Evolutionary conservation across 1,140 invertebrate genomes (phyloP), one percentile per base, ranked within the genome.

Genomic region (Prorops nasuta): DNA sequence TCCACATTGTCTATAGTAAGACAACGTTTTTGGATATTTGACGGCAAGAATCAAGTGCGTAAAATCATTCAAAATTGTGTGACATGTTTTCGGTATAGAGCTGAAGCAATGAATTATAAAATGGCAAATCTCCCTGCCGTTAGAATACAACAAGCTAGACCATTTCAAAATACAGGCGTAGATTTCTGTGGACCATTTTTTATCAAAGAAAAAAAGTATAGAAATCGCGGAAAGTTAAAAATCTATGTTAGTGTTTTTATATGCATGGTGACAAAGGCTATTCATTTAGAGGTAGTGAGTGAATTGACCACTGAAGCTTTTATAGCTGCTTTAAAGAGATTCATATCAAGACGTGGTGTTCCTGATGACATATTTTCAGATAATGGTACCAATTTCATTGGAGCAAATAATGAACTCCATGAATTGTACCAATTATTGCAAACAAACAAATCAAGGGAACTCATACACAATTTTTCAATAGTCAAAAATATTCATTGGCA

Each of bases 261-360:
- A 15, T 35, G 34, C 15, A n/a, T 35, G 34, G 34, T 15, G 6
- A 35, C 34, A 8, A 7, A 14, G 14, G 34, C 34, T 7, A n/a
- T 35, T 6, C 34, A 35, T 35, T 35, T 35, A 35, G 52, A 46
- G 31, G 49, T 32, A 46, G 57, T 48, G 38, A 50, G 31, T 16
- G 31, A 16, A 46, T 39, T 63, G n/a, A 50, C 54, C 32, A 49
- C 57, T 24, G 54, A 62, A 1, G 43, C 22, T 3, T 64, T 58
- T 32, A 31, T 61, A 41, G 31, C 51, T 31, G 57, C 54, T 16
- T 44, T 65, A 14, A 63, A 58, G 32, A 41, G 63, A 24, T 65
- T 65, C 52, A 51, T 63, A 9, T 58, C 60, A 20, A 41, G 60
- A 3, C 54, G 56, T 8, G 56, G 56, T 40, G 61, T 54, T 36